These are phyloP conservation scores for Onychomys arenicola DNA, from an alignment of 2,797 vertebrate species.

Conservation along the genomic window DNA sequence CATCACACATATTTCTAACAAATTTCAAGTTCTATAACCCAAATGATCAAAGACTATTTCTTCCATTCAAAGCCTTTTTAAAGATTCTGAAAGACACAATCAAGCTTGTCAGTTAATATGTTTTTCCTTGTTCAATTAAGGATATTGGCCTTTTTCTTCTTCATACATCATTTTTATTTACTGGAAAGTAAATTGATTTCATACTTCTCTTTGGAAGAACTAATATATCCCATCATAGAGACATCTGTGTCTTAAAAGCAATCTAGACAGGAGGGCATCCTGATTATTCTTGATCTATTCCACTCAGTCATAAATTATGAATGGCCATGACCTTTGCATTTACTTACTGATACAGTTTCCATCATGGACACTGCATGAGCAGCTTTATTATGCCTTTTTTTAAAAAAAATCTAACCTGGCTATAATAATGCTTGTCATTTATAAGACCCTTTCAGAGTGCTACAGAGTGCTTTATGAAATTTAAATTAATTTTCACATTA, in stretches of 20 bases:
- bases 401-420: background rate
- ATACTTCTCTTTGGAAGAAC: conserved; percentile 42
- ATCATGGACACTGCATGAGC: conserved; percentile 20
- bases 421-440: conserved; percentile 74
- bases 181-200: conserved; percentile 40
- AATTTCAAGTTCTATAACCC: conserved; percentile 44
- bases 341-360: conserved; percentile 46
- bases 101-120: background rate
- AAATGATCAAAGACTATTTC: conserved; percentile 42
- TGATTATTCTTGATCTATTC: conserved; percentile 69
- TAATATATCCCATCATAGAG: background rate
- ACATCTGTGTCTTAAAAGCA: conserved; percentile 27
- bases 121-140: conserved; percentile 51
- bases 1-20: background rate
- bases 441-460: conserved; percentile 56
- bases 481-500: conserved; percentile 72
- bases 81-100: conserved; percentile 43
- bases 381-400: conserved; percentile 30
- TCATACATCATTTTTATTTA: conserved; percentile 57
- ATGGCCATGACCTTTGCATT: conserved; percentile 65
- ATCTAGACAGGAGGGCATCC: conserved; percentile 27
- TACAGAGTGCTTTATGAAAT: conserved; percentile 65
- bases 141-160: conserved; percentile 26
- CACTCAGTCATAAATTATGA: conserved; percentile 74
- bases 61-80: conserved; percentile 19